Evolutionary conservation across 2,797 vertebrate species (phyloP).

Genomic region (Halcyon badia): DNA sequence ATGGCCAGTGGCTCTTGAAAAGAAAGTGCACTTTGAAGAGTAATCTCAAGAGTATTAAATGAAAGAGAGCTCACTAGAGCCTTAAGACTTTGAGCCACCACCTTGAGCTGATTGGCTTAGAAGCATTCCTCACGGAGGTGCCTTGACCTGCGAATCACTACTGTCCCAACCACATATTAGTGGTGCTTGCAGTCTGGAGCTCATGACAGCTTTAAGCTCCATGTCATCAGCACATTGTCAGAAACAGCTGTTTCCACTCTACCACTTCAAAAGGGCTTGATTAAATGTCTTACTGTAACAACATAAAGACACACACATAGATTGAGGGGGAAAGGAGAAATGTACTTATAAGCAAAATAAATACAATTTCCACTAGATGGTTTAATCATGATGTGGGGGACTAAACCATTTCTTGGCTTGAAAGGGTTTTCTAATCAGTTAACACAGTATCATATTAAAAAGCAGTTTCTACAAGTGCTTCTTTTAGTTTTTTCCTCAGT

Average conservation of each 20-base stretch:
- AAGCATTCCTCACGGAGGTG: conserved; percentile 72
- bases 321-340: conserved; percentile 40
- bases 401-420: conserved; percentile 38
- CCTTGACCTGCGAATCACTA: conserved; percentile 67
- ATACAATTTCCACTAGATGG: conserved; percentile 39
- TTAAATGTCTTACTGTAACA: conserved; percentile 74
- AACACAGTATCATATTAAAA: conserved; percentile 65
- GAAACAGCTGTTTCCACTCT: conserved; percentile 77
- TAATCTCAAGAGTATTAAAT: conserved; percentile 73
- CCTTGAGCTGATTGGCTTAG: conserved; percentile 65
- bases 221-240: conserved; percentile 68
- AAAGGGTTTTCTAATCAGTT: conserved; percentile 60
- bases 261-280: conserved; percentile 73
- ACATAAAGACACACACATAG: conserved; percentile 56
- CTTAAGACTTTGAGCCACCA: conserved; percentile 66
- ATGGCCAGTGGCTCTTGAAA: conserved; percentile 75
- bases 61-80: conserved; percentile 73
- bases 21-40: conserved; percentile 78
- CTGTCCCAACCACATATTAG: conserved; percentile 55
- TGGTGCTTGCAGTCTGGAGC: conserved; percentile 58
- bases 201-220: conserved; percentile 70
- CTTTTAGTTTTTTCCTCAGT: not conserved
- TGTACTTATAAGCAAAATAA: conserved; percentile 73
- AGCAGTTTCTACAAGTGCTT: conserved; percentile 32
- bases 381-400: conserved; percentile 39